Percentiles rank a stretch among this genome's conserved stretches.
phyloP scores from a whole-genome alignment of 2,113 vertebrate genomes.

The Charina bottae region DNA sequence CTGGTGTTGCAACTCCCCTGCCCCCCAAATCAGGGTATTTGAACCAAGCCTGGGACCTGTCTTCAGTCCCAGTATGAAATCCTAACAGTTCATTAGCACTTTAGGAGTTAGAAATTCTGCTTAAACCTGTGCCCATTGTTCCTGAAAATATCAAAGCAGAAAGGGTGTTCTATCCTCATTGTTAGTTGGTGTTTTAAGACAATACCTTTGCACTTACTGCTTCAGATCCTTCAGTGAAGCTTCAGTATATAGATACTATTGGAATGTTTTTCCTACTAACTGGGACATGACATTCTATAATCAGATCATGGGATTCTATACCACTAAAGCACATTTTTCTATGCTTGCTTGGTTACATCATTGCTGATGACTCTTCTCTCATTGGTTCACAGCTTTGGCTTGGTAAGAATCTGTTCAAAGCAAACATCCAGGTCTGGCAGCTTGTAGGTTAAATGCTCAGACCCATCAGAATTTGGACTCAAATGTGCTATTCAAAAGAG shows the following conservation, averaged over 20 bases:
- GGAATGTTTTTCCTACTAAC: constrained; percentile 12
- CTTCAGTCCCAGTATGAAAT: not conserved
- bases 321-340: not conserved
- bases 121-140: not conserved
- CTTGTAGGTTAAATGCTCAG: not conserved
- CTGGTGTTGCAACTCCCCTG: not conserved
- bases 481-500: not conserved
- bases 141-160: not conserved
- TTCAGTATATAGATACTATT: not conserved
- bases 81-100: not conserved
- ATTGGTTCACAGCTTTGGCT: not conserved
- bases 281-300: not conserved
- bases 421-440: not conserved
- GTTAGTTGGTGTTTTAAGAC: not conserved
- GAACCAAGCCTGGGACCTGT: not conserved
- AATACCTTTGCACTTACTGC: not conserved
- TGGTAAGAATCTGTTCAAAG: not conserved
- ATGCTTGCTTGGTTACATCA: not conserved
- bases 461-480: not conserved
- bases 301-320: constrained; percentile 24
- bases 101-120: not conserved
- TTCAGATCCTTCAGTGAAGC: not conserved
- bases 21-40: not conserved
- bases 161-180: too few species aligned
- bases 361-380: not conserved